Conservation (phyloP, 2,888 invertebrate genomes). For the Exephanes ischioxanthus region DNA sequence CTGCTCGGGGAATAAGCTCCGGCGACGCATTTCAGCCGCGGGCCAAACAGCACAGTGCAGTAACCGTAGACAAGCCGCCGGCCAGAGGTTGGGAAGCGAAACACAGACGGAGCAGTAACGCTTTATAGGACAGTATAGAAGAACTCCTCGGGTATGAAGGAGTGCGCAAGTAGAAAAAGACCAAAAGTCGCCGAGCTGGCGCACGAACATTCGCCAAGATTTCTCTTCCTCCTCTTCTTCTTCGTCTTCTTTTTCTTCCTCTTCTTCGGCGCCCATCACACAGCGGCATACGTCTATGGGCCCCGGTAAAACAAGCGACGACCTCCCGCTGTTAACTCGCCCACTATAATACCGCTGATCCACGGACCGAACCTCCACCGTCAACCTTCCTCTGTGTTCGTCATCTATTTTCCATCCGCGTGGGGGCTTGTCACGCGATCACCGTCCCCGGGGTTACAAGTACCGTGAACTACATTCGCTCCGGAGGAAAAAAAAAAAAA, state of each 20-base stretch:
- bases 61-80: conserved; percentile 54
- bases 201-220: conserved; percentile 17
- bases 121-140: neutral
- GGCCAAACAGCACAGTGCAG: conserved; percentile 19
- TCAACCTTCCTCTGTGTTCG: conserved; percentile 34
- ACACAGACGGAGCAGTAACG: neutral
- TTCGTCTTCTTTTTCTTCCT: conserved; percentile 41
- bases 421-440: conserved; percentile 43
- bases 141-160: neutral
- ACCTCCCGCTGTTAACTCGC: conserved; percentile 60
- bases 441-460: conserved; percentile 29
- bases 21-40: conserved; percentile 42
- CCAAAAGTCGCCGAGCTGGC: neutral
- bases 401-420: conserved; percentile 59
- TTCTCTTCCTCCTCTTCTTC: neutral
- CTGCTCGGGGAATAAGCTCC: conserved; percentile 44
- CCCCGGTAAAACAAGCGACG: conserved; percentile 45
- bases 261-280: conserved; percentile 18
- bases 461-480: conserved; percentile 42
- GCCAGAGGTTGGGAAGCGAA: conserved; percentile 36
- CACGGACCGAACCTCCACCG: conserved; percentile 39
- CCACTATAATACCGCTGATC: conserved; percentile 36
- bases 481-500: neutral
- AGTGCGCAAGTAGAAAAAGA: conserved; percentile 5
- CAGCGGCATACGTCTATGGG: conserved; percentile 17